Evolutionary conservation across 2,888 invertebrate species (phyloP), one percentile per base, ranked within the genome.

Genomic region (Tetheella fluctuosa): DNA sequence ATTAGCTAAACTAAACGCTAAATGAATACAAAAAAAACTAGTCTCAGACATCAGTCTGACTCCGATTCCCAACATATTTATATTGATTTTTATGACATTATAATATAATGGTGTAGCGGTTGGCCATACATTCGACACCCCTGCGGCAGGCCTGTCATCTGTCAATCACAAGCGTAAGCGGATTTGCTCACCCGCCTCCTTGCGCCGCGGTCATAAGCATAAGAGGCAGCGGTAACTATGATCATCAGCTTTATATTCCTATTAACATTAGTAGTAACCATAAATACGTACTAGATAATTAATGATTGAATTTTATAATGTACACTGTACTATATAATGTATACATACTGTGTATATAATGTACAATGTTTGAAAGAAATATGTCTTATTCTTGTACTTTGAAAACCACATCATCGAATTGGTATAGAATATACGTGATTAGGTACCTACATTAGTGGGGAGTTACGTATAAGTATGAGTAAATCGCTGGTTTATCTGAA

Each of bases 151-250:
- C 66, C 80, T 86, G 88, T 86, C 89, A 87, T 70, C 83, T 84
- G 86, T 86, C 89, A 86, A 79, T 87, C 89, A 84, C 64, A 68
- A 59, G 68, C 59, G 75, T 83, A 84, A 80, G 80, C 83, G 85
- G 89, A 88, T 88, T 89, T 85, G 74, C 64, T 64, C 70, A 64
- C 67, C 68, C 76, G 73, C 78, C 76, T 71, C 67, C 69, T 72
- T 55, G 59, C 39, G 58, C 23, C 37, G 34, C 54, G 64, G 63
- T 23, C 1, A 52, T 23, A 66, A 60, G 4, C 6, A 59, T n/a
- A n/a, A 62, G 64, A 34, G n/a, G 30, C 68, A 73, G 72, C 74
- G 68, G 64, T 69, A 60, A 65, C 69, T 61, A 39, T 28, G 52
- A 6, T 42, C 58, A 25, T 25, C n/a, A n/a, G n/a, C n/a, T n/a